Evolutionary conservation across 2,113 vertebrate genomes (phyloP).

Genomic region (Cephalopholis sonnerati): DNA sequence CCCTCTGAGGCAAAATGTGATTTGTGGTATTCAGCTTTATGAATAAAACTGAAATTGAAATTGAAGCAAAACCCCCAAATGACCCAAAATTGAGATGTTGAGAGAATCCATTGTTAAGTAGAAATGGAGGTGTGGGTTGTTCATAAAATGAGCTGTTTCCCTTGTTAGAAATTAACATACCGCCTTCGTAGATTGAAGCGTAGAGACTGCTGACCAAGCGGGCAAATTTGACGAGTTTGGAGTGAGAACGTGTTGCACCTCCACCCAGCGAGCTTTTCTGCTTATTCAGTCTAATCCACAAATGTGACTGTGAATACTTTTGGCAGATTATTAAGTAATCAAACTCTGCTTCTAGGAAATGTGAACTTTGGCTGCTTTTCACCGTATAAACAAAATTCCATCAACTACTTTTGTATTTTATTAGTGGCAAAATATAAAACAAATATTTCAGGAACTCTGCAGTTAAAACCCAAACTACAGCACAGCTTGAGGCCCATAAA

Average conservation of each 20-base stretch:
- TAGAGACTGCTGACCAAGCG: too few relatives aligned
- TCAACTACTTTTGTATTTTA: background rate
- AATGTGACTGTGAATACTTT: background rate
- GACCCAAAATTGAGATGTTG: too few relatives aligned
- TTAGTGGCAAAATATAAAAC: background rate
- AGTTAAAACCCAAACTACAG: background rate
- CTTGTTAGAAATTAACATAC: too few relatives aligned
- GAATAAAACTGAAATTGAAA: too few relatives aligned
- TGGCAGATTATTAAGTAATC: background rate
- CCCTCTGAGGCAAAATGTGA: too few relatives aligned
- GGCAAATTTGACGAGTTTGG: too few relatives aligned
- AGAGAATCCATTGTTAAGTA: too few relatives aligned
- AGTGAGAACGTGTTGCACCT: background rate
- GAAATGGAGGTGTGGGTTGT: too few relatives aligned
- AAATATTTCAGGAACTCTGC: background rate
- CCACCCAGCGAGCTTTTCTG: background rate
- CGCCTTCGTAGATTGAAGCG: too few relatives aligned
- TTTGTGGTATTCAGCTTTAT: too few relatives aligned
- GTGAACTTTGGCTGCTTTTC: background rate
- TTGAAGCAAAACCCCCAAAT: too few relatives aligned
- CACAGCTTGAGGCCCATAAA: background rate
- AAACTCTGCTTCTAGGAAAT: background rate
- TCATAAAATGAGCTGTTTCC: too few relatives aligned
- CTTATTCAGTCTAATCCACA: slow-evolving; percentile 1
- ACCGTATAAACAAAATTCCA: background rate